Base-by-base conservation (phyloP, 2,113 vertebrate genomes). In the Phrynosoma platyrhinos region DNA sequence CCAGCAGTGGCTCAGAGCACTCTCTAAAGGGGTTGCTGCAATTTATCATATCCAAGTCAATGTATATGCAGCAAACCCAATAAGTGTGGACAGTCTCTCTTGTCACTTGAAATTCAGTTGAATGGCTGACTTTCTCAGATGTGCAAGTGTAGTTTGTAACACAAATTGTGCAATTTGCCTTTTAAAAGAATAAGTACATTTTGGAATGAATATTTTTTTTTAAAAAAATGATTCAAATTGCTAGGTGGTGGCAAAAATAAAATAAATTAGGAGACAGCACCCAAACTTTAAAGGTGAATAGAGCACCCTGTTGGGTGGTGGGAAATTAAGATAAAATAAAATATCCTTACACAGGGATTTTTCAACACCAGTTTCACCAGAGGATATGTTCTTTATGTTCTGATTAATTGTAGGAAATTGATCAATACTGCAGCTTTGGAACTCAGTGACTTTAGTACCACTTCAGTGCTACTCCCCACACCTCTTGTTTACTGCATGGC, bases 21-120 rank as follows among this genome's bases (percentile, higher is more conserved):
- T 93, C 89, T 90, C 92, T 93, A 91, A 94, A 93, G 83, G 90
- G 72, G 88, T 0, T 2, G 85, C 82, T 92, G 93, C 92, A 94
- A 95, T 96, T 95, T 93, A 91, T 95, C 88, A 94, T 91, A 95
- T 93, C 91, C 93, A 94, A 95, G 93, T 91, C 90, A 90, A 87
- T 87, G 85, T 87, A 90, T 92, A 92, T 92, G 94, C 90, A 90
- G 91, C 91, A 85, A 87, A 82, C 79, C 88, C 3, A 89, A 88
- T 91, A 94, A 92, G 90, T 91, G 94, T 88, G 95, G 89, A 91
- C 83, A 93, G 91, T 86, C 82, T 92, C 68, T 53, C 79, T 92
- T 95, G 94, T 92, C 86, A 90, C 89, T 93, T 91, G 86, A 86
- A 83, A 89, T 87, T 27, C 91, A 81, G 58, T 82, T 91, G 87